phyloP scores from a whole-genome alignment of 2,888 invertebrate genomes.

The Lordiphosa fenestrarum region DNA sequence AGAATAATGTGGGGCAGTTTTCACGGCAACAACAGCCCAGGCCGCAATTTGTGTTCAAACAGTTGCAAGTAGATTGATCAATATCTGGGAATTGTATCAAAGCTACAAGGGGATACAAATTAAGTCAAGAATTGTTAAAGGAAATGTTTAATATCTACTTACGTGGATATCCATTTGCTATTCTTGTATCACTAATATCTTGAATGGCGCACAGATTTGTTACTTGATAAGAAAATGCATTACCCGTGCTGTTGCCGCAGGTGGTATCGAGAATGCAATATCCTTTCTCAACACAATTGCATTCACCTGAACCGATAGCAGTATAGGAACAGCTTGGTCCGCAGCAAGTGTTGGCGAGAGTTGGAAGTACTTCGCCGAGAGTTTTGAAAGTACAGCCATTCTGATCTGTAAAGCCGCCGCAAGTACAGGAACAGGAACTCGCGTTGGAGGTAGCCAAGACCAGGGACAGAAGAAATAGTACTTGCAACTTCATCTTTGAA shows the following conservation, averaged over 20 bases:
- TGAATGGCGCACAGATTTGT: background rate
- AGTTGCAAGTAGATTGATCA: too few species aligned
- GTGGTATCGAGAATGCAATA: conserved; percentile 23
- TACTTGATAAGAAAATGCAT: background rate
- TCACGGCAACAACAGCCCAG: too few species aligned
- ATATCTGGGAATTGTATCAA: too few species aligned
- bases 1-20: too few species aligned
- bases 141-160: too few species aligned
- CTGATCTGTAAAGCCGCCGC: background rate
- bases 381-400: background rate
- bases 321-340: conserved; percentile 12
- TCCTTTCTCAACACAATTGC: background rate
- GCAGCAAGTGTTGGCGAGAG: conserved; percentile 22
- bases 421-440: background rate
- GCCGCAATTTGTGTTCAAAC: too few species aligned
- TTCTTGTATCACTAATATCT: too few species aligned
- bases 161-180: too few species aligned
- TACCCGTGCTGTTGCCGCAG: background rate
- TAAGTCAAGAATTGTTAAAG: too few species aligned
- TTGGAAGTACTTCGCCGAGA: conserved; percentile 14
- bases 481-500: background rate
- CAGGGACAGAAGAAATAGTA: background rate
- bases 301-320: background rate
- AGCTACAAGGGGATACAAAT: too few species aligned
- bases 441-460: background rate